Conservation (phyloP, 2,888 invertebrate genomes). For the Agrenia bidenticulata region DNA sequence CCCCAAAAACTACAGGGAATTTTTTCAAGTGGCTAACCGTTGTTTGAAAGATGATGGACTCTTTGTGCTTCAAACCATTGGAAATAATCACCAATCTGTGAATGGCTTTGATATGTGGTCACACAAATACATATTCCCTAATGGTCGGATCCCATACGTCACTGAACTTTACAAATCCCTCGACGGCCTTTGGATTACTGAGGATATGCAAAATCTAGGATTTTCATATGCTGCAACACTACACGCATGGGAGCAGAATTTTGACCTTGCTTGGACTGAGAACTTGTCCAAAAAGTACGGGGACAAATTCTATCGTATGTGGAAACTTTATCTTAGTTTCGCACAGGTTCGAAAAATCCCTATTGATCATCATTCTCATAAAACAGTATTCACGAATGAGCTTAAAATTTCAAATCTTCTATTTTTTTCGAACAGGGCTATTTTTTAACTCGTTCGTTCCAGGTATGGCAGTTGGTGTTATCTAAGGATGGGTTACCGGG, state of each 20-base stretch:
- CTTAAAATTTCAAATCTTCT: too few species aligned
- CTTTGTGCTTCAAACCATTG: slow-evolving; percentile 45
- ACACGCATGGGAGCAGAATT: slow-evolving; percentile 40
- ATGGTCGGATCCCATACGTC: slow-evolving; percentile 46
- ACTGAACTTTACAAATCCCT: slow-evolving; percentile 35
- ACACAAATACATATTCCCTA: slow-evolving; percentile 48
- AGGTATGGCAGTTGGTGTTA: slow-evolving; percentile 40
- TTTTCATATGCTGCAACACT: slow-evolving; percentile 43
- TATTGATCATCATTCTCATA: neutral
- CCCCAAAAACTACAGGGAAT: slow-evolving; percentile 32
- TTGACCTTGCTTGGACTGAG: slow-evolving; percentile 44
- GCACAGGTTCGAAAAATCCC: too few species aligned
- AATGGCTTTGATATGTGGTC: slow-evolving; percentile 39
- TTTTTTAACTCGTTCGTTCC: slow-evolving; percentile 34
- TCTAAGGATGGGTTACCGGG: slow-evolving; percentile 30
- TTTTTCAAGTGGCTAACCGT: slow-evolving; percentile 35
- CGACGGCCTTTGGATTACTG: slow-evolving; percentile 41
- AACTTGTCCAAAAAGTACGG: slow-evolving; percentile 35
- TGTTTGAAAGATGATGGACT: slow-evolving; percentile 41
- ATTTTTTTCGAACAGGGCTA: too few species aligned
- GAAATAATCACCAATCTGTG: slow-evolving; percentile 24
- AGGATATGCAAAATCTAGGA: slow-evolving; percentile 48
- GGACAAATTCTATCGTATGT: slow-evolving; percentile 46
- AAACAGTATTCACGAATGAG: slow-evolving; percentile 27
- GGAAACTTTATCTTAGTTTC: slow-evolving; percentile 39